Evolutionary conservation across 2,797 vertebrate species (phyloP).

Genomic region (Sebastes cheni): DNA sequence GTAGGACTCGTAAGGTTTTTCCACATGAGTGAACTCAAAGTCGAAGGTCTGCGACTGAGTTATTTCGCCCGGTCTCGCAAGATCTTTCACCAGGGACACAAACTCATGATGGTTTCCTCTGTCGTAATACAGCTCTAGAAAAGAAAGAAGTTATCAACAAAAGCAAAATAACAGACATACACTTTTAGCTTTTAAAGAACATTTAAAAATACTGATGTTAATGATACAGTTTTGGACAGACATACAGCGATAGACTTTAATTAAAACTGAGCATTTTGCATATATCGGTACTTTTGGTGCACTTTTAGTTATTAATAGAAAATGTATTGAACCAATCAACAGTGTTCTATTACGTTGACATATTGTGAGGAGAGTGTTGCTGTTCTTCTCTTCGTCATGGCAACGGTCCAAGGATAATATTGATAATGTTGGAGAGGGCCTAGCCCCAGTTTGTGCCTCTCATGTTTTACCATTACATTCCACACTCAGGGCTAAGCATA

Average conservation of each 20-base stretch:
- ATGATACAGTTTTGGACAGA: not conserved
- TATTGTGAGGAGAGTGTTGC: not conserved
- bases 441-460: not conserved
- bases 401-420: not conserved
- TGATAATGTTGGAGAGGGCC: not conserved
- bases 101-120: conserved; percentile 98
- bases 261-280: not conserved
- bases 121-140: conserved; percentile 95
- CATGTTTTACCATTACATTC: not conserved
- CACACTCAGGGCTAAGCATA: not conserved
- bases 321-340: not conserved
- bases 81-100: conserved; percentile 97
- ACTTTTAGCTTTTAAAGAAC: not conserved
- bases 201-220: not conserved
- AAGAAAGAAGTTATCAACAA: not conserved
- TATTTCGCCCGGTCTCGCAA: conserved; percentile 95
- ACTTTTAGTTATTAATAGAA: not conserved
- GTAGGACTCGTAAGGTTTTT: conserved; percentile 98
- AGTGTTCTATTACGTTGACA: not conserved
- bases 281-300: not conserved
- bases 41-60: conserved; percentile 96
- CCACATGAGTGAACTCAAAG: conserved; percentile 98
- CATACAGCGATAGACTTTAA: not conserved
- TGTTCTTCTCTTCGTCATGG: not conserved
- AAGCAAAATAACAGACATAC: not conserved